phyloP scores from a whole-genome alignment of 2,113 vertebrate genomes.

The Picathartes gymnocephalus region DNA sequence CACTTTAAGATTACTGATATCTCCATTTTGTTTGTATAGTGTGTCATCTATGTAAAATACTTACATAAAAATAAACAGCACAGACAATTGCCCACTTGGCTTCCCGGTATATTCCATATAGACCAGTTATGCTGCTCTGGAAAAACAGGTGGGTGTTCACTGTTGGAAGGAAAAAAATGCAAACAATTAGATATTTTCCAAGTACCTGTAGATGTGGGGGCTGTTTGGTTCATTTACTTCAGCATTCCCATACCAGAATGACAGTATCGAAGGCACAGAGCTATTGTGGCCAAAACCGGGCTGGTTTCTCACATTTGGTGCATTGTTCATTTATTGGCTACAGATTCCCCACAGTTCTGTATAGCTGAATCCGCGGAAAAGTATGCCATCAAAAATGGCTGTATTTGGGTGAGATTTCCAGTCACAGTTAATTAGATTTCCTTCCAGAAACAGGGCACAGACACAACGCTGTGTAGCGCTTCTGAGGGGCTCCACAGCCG shows the following conservation, averaged over 20 bases:
- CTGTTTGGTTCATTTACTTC: background rate
- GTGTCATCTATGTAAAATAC: background rate
- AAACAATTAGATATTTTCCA: background rate
- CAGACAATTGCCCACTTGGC: background rate
- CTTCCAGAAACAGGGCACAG: background rate
- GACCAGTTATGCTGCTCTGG: background rate
- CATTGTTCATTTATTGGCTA: background rate
- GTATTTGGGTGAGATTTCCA: background rate
- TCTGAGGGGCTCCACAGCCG: accelerated
- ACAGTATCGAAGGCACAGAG: accelerated
- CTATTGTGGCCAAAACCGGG: background rate
- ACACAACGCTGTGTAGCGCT: accelerated
- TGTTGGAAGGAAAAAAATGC: background rate
- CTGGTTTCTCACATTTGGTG: background rate
- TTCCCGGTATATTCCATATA: background rate
- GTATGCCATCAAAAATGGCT: background rate
- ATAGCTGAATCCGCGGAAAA: background rate
- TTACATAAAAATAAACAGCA: background rate
- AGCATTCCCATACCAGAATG: background rate
- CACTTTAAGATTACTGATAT: background rate
- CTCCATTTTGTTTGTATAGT: background rate
- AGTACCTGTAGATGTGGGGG: background rate
- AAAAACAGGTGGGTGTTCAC: background rate
- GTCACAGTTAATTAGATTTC: background rate
- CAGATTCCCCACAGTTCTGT: background rate